Conservation (phyloP, 2,888 invertebrate species). For the Metacarcinus magister region DNA sequence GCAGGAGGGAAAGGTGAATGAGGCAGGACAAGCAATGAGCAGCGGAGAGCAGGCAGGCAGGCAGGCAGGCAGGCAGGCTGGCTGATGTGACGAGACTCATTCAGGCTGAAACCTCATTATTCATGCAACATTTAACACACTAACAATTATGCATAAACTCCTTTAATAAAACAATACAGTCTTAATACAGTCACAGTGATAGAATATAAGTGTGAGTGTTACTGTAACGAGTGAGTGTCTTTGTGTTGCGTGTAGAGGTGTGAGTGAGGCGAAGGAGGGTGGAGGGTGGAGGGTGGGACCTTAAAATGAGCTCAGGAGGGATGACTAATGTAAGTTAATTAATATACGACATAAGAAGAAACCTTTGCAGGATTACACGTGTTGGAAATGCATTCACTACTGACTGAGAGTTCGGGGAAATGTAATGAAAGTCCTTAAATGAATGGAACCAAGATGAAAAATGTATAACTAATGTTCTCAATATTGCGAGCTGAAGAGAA, state of each 20-base stretch:
- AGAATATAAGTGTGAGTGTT: too few species aligned
- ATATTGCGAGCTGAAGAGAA: neutral
- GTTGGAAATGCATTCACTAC: neutral
- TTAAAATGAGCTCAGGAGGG: neutral
- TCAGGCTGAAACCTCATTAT: too few species aligned
- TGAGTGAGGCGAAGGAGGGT: neutral
- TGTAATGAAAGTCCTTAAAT: neutral
- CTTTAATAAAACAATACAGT: too few species aligned
- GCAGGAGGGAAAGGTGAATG: neutral
- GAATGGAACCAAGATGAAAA: slow-evolving; percentile 29
- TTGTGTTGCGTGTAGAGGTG: too few species aligned
- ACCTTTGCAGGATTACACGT: neutral
- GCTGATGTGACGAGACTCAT: too few species aligned
- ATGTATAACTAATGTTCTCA: slow-evolving; percentile 36
- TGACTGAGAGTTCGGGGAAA: neutral
- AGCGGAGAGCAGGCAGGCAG: too few species aligned
- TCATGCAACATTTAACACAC: too few species aligned
- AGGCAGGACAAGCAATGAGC: neutral
- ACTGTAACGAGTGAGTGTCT: too few species aligned
- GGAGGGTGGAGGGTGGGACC: neutral
- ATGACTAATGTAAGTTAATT: slow-evolving; percentile 41
- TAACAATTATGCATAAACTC: too few species aligned
- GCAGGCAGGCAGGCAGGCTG: too few species aligned
- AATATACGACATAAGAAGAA: neutral
- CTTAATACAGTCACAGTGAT: too few species aligned